A percentile compares a stretch with the other conserved stretches of the same genome.
Conservation (phyloP, 2,888 invertebrate genomes). For the Eupeodes luniger region DNA sequence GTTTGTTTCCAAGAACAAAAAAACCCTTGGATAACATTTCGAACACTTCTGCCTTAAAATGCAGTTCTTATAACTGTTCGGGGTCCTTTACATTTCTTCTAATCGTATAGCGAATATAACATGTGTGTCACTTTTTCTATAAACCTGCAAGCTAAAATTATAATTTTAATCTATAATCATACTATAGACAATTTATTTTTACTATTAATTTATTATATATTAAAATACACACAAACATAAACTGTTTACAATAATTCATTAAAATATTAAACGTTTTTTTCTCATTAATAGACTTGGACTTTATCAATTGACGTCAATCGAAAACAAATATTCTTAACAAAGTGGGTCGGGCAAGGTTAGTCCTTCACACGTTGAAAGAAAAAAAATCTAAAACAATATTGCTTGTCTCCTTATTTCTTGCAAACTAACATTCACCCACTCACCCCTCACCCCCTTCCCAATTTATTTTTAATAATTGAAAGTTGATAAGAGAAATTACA, state of each 20-base stretch:
- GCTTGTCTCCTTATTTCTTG: slow-evolving; percentile 17
- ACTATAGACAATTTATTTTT: neutral
- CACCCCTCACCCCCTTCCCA: neutral
- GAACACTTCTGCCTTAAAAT: no score
- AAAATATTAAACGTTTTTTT: neutral
- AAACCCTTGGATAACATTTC: no score
- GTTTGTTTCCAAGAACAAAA: no score
- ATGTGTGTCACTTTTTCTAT: neutral
- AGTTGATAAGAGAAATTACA: neutral
- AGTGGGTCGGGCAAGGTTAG: slow-evolving; percentile 68
- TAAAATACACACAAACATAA: neutral
- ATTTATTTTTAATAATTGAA: neutral
- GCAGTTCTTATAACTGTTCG: no score
- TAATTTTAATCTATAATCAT: neutral
- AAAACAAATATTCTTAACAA: slow-evolving; percentile 24
- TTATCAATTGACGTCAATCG: slow-evolving; percentile 73
- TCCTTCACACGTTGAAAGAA: slow-evolving; percentile 53
- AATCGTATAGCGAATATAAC: no score
- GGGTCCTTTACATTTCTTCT: no score
- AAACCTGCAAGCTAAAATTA: neutral
- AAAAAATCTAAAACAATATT: neutral
- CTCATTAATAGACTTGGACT: slow-evolving; percentile 48
- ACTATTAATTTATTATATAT: neutral
- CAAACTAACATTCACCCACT: neutral
- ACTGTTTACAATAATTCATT: slow-evolving; percentile 7